Conservation (phyloP, 2,113 vertebrate genomes). For the Leucosticte australis region DNA sequence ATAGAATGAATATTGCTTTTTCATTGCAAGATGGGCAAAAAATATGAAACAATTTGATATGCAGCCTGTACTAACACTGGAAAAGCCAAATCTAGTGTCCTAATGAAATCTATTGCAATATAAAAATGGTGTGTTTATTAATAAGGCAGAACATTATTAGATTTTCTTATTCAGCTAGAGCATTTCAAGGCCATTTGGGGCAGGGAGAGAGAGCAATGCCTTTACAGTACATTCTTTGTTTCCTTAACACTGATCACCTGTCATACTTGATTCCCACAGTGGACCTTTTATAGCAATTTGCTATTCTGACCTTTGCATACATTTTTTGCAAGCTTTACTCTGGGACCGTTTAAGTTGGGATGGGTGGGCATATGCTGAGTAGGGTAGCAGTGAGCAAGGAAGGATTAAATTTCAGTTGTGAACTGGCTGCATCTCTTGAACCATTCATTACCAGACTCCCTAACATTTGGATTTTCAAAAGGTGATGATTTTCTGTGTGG, state of each 20-base stretch:
- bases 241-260: constrained; percentile 63
- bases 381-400: constrained; percentile 3
- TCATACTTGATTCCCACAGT: constrained; percentile 60
- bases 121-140: constrained; percentile 45
- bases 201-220: not conserved
- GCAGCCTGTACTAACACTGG: not conserved
- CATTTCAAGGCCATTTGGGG: constrained; percentile 17
- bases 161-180: constrained; percentile 29
- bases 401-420: constrained; percentile 46
- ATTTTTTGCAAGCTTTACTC: constrained; percentile 57
- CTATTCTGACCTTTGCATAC: constrained; percentile 59
- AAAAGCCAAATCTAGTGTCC: not conserved
- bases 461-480: constrained; percentile 34
- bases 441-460: constrained; percentile 45
- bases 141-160: constrained; percentile 40
- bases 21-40: not conserved
- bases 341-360: constrained; percentile 5
- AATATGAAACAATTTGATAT: not conserved
- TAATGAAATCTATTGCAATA: constrained; percentile 15
- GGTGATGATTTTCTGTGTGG: constrained; percentile 53
- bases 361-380: constrained; percentile 11
- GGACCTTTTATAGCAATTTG: constrained; percentile 56
- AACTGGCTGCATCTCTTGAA: constrained; percentile 37
- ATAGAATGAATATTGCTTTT: not conserved
- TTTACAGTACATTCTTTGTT: constrained; percentile 65